Percentiles rank a stretch among this genome's conserved stretches.
phyloP scores from a whole-genome alignment of 2,113 vertebrate species.

The Rallus limicola region DNA sequence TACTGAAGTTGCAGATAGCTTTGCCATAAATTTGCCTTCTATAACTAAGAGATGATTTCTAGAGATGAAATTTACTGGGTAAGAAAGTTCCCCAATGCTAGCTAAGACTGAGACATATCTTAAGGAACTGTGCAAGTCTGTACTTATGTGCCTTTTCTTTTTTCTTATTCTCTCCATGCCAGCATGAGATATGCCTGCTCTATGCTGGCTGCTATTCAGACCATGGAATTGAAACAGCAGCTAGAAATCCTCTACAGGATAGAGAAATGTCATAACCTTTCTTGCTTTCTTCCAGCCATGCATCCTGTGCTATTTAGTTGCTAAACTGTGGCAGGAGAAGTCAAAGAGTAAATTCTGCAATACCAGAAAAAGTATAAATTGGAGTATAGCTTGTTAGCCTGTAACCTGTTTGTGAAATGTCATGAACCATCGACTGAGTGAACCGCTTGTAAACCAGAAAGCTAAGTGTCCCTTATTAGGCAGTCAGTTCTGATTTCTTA shows the following conservation, averaged over 20 bases:
- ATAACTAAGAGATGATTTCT: background rate
- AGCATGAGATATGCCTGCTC: background rate
- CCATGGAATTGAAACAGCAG: background rate
- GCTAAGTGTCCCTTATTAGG: background rate
- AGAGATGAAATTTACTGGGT: background rate
- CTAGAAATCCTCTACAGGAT: background rate
- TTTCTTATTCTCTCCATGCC: background rate
- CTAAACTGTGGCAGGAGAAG: background rate
- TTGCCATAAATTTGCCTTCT: background rate
- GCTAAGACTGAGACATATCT: background rate
- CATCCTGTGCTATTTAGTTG: background rate
- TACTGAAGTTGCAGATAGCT: background rate
- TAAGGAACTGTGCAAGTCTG: background rate
- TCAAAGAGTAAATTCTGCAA: background rate
- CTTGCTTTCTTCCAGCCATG: background rate
- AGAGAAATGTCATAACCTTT: slow-evolving; percentile 25
- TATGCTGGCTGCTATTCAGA: background rate
- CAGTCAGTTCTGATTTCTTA: background rate
- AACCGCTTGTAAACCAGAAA: background rate
- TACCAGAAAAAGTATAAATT: background rate
- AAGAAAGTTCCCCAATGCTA: background rate
- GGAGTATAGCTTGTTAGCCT: background rate
- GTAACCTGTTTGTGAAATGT: background rate
- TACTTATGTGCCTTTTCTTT: background rate
- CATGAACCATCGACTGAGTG: background rate